phyloP scores from a whole-genome alignment of 2,797 vertebrate species.

The Nannoperca obscura region DNA sequence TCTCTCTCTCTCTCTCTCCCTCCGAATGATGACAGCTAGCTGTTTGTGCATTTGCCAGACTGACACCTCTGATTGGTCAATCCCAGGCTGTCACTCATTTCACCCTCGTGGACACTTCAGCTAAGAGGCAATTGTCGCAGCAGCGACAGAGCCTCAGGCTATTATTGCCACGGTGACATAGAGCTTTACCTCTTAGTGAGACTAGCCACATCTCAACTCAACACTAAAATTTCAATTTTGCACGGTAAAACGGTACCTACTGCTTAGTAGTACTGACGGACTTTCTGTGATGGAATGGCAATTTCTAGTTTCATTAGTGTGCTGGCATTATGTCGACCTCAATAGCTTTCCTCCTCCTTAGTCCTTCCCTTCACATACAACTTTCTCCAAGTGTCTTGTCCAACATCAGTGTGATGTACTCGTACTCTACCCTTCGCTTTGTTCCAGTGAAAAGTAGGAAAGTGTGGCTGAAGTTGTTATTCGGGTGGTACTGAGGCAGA shows the following conservation, averaged over 20 bases:
- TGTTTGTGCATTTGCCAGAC: constrained; percentile 53
- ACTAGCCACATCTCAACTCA: constrained; percentile 53
- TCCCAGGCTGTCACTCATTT: constrained; percentile 69
- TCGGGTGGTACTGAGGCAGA: not conserved
- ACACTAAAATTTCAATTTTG: constrained; percentile 58
- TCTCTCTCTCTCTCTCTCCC: constrained; percentile 20
- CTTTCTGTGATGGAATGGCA: constrained; percentile 41
- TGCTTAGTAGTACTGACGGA: constrained; percentile 24
- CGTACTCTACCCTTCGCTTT: constrained; percentile 17
- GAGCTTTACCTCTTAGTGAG: constrained; percentile 59
- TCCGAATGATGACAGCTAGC: constrained; percentile 61
- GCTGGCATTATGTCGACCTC: constrained; percentile 25
- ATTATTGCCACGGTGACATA: constrained; percentile 63
- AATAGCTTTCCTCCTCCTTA: not conserved
- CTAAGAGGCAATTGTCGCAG: constrained; percentile 54
- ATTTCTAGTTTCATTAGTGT: constrained; percentile 52
- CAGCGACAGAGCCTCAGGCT: constrained; percentile 56
- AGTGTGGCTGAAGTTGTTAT: constrained; percentile 7
- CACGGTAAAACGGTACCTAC: constrained; percentile 12
- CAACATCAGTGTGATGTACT: not conserved
- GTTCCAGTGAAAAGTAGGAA: not conserved
- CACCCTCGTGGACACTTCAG: constrained; percentile 38
- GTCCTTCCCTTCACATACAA: constrained; percentile 12
- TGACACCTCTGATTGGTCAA: constrained; percentile 79
- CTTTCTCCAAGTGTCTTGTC: constrained; percentile 24